Percentiles rank a stretch among this genome's conserved stretches.
Conservation (phyloP, 2,797 vertebrate species). For the Petrocephalus schoutedeni region DNA sequence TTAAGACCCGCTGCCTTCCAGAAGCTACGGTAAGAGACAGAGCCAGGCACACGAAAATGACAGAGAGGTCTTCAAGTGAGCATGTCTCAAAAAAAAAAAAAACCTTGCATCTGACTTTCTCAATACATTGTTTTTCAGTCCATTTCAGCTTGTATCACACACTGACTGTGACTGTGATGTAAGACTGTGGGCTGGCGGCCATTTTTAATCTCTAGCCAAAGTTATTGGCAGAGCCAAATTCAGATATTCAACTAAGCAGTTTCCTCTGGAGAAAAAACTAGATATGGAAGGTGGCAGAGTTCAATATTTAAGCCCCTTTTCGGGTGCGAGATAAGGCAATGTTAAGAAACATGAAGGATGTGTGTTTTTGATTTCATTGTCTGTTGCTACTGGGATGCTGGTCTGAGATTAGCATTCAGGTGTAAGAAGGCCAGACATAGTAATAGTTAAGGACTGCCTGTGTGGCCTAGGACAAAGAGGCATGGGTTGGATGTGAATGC, state of each 20-base stretch:
- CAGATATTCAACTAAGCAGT: neutral
- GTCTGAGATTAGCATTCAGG: neutral
- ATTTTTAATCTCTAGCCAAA: constrained; percentile 8
- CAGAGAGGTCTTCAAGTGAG: neutral
- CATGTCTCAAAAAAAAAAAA: neutral
- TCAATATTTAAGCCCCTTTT: neutral
- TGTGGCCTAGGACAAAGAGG: neutral
- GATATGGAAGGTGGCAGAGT: neutral
- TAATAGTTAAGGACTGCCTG: neutral
- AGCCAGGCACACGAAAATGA: neutral
- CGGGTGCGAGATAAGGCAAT: neutral
- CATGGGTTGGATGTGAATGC: neutral
- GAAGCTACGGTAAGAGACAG: neutral
- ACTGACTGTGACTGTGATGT: neutral
- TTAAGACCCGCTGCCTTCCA: constrained; percentile 29
- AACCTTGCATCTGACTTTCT: neutral
- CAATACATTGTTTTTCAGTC: neutral
- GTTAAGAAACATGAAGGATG: neutral
- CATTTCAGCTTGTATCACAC: neutral
- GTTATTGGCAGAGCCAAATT: neutral
- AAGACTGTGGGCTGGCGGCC: neutral
- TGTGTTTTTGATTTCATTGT: neutral
- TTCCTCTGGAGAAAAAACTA: neutral
- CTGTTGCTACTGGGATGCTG: neutral
- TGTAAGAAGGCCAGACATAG: neutral